Base-by-base conservation (phyloP, 2,888 invertebrate genomes). In the Trypoxylon attenuatum region DNA sequence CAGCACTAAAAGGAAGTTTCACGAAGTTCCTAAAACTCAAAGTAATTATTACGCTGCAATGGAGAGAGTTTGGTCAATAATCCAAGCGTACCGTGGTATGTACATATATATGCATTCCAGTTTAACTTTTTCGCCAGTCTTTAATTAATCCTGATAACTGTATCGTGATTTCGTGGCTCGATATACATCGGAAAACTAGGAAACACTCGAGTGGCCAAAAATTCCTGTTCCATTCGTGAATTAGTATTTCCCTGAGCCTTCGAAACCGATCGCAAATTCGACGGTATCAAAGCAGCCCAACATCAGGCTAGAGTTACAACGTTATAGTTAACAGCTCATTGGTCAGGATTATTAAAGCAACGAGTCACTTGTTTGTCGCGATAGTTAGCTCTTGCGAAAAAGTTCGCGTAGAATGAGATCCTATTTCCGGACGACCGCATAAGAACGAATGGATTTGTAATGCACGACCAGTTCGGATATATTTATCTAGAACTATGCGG, bases 1-100 rank as follows among this genome's bases (percentile, higher is more conserved):
- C n/a, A n/a, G n/a, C n/a, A n/a, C n/a, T n/a, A n/a, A n/a, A n/a
- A n/a, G 23, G 33, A 47, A 63, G 63, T 61, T 58, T 54, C 55
- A 25, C 22, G 1, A 55, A 54, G 29, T 54, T 65, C 33, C 23
- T n/a, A n/a, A n/a, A n/a, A n/a, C n/a, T n/a, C n/a, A n/a, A 16
- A 56, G 38, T 60, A 49, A 29, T 50, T 39, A 63, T 66, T 62
- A 41, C 60, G 55, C 46, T 51, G 66, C 56, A 55, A 39, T 52
- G 25, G 21, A 3, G 5, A 3, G 45, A 77, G 79, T 79, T 78
- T 78, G 73, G 76, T 76, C 78, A 73, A 78, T 78, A 78, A 54
- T 55, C 53, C 58, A 56, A 41, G 51, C 61, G 53, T 50, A 57
- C 57, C 55, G 59, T 57, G 55, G n/a, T n/a, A n/a, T n/a, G n/a